Evolutionary conservation across 2,113 vertebrate species (phyloP).

Genomic region (Gymnorhina tibicen): DNA sequence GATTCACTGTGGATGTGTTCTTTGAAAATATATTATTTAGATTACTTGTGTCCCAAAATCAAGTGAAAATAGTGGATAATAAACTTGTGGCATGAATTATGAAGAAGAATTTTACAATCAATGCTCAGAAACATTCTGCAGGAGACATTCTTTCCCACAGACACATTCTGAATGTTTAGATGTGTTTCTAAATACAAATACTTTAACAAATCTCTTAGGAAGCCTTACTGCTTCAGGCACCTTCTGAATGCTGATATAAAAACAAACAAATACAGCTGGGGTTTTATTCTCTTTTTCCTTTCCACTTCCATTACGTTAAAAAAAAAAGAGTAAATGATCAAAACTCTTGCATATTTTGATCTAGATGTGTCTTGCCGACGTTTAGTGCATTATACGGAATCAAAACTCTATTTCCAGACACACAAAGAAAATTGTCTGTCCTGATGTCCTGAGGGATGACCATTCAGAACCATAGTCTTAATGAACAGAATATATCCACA

Average conservation of each 20-base stretch:
- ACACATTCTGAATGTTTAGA: not conserved
- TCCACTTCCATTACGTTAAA: not conserved
- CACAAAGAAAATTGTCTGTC: not conserved
- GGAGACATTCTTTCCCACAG: not conserved
- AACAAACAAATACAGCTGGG: not conserved
- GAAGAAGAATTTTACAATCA: not conserved
- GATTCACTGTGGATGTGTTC: not conserved
- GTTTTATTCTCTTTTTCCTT: not conserved
- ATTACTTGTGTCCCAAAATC: not conserved
- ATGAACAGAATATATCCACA: not conserved
- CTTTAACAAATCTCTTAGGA: not conserved
- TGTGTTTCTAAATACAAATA: not conserved
- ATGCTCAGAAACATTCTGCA: not conserved
- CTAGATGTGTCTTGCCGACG: not conserved
- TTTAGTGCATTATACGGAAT: not conserved
- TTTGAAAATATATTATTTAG: not conserved
- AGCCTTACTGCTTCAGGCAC: not conserved
- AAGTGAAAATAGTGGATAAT: not conserved
- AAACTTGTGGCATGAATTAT: not conserved
- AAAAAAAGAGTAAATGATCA: not conserved
- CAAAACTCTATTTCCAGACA: not conserved
- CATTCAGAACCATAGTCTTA: not conserved
- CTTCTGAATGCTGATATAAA: not conserved
- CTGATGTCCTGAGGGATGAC: not conserved
- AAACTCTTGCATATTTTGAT: not conserved